Base-by-base conservation (phyloP, 2,113 vertebrate species). In the Coryphaenoides rupestris region DNA sequence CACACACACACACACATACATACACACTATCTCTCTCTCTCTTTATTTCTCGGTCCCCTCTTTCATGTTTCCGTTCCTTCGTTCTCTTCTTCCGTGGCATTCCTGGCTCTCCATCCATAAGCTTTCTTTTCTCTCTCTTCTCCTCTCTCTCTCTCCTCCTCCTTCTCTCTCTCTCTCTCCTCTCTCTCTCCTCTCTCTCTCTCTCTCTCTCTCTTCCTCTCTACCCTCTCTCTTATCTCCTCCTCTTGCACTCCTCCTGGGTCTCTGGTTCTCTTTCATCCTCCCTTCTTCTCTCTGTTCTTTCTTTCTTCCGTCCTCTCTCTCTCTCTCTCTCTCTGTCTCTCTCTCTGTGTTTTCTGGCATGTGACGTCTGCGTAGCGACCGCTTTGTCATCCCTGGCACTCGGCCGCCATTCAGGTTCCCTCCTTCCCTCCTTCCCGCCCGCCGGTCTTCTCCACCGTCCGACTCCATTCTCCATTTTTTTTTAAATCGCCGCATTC, bases 321-420 rank as follows among this genome's bases (percentile, higher is more conserved):
- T 60, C 21, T 17, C 15, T 50, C 15, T 9, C 47, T 63, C 14
- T 50, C 62, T 58, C 65, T 63, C 59, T 60, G 47, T 66, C 62
- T 66, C 65, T 77, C 66, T 69, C 62, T 78, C 78, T 73, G 28
- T 33, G 33, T 40, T 40, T 40, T 40, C 33, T 40, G 33, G 13
- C 9, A 2, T 40, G 9, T 40, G 4, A 40, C 33, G 13, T 40
- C 33, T 40, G 33, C 33, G 33, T 40, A 9, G 33, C 33, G 2
- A 9, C 33, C 33, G 6, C 33, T 5, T 40, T 40, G 33, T 12
- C 33, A 40, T 40, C 33, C 13, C 33, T 40, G 9, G 9, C 33
- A 40, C 33, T 10, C 33, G 6, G 33, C 33, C 33, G 33, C 33
- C 33, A 40, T 40, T 40, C 33, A 5, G 7, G 9, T 40, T 40